These are phyloP conservation scores for Leucophenga montana DNA, from an alignment of 2,888 invertebrate species.

Conservation along the genomic window DNA sequence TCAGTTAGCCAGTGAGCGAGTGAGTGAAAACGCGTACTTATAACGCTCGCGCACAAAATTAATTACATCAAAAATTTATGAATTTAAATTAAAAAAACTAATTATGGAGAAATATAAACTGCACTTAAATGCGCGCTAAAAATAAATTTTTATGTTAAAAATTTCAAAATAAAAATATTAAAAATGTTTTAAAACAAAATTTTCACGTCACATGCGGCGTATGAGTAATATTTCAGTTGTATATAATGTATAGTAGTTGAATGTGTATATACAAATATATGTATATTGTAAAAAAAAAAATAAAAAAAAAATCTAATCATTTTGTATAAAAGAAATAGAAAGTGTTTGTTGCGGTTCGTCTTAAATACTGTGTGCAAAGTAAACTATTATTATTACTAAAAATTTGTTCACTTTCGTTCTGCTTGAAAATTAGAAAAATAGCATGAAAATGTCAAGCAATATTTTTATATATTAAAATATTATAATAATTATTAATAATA, in stretches of 20 bases:
- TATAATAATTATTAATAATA: slow-evolving; percentile 38
- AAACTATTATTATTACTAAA: too few relatives aligned
- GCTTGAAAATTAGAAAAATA: slow-evolving; percentile 10
- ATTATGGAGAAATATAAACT: background rate
- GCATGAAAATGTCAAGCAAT: slow-evolving; percentile 23
- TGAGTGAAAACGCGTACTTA: slow-evolving; percentile 27
- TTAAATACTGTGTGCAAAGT: too few relatives aligned
- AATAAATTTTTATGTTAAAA: slow-evolving; percentile 27
- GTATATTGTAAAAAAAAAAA: background rate
- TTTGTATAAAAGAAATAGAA: slow-evolving; percentile 40
- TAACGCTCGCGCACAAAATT: slow-evolving; percentile 29
- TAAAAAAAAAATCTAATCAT: slow-evolving; percentile 15
- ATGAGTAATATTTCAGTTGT: slow-evolving; percentile 51
- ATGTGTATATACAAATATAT: slow-evolving; percentile 1
- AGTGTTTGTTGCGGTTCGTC: background rate
- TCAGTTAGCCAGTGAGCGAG: slow-evolving; percentile 40
- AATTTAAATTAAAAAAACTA: slow-evolving; percentile 14
- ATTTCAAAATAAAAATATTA: background rate
- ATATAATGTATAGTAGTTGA: background rate
- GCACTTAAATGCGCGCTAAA: slow-evolving; percentile 8
- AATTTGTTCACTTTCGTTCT: background rate
- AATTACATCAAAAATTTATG: background rate
- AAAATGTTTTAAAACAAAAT: background rate
- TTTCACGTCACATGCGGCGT: slow-evolving; percentile 49
- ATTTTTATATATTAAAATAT: slow-evolving; percentile 28